Evolutionary conservation across 2,888 invertebrate species (phyloP).

Genomic region (Cantharis flavilabris): DNA sequence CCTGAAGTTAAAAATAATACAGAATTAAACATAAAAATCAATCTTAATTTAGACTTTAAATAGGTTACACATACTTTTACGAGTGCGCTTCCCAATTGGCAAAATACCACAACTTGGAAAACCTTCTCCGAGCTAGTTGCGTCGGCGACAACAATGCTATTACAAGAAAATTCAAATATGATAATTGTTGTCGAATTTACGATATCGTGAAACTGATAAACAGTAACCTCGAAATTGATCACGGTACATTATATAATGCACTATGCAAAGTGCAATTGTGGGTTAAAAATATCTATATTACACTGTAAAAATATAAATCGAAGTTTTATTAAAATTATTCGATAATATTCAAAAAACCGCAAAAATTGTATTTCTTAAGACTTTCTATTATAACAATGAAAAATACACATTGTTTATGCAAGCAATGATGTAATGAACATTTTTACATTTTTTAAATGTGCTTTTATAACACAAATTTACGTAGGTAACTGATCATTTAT

Average conservation of each 20-base stretch:
- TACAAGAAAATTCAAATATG: too few species aligned
- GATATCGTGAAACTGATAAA: background rate
- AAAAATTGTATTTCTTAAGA: background rate
- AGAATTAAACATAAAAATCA: background rate
- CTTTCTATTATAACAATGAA: background rate
- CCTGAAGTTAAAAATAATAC: background rate
- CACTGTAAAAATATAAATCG: background rate
- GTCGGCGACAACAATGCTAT: background rate
- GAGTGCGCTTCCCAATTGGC: background rate
- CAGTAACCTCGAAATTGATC: background rate
- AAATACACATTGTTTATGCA: background rate
- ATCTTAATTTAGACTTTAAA: background rate
- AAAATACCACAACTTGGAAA: background rate
- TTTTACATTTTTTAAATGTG: background rate
- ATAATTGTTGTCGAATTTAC: too few species aligned
- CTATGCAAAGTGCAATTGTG: background rate
- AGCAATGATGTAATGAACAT: background rate
- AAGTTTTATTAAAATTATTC: background rate
- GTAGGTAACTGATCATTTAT: background rate
- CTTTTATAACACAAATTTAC: background rate
- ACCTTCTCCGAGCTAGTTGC: background rate
- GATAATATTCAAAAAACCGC: background rate
- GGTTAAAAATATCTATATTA: background rate
- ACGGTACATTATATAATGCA: background rate
- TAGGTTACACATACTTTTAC: background rate